phyloP scores from a whole-genome alignment of 2,888 invertebrate species.

The Leptopilina syphax region DNA sequence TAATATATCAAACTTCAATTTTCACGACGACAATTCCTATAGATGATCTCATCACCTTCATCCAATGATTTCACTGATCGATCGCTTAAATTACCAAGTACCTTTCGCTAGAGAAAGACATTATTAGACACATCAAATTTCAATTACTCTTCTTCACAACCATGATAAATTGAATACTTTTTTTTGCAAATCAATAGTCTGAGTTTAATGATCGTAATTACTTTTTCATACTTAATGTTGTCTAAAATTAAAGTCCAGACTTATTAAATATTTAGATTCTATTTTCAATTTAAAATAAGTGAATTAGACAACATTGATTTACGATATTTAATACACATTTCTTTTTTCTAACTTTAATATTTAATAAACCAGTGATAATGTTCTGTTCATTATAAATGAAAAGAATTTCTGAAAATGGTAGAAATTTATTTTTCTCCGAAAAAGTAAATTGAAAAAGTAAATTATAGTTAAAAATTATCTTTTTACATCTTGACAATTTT shows the following conservation, averaged over 20 bases:
- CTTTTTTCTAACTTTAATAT: neutral
- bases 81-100: constrained; percentile 57
- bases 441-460: no score
- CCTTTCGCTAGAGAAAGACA: constrained; percentile 62
- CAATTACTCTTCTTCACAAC: constrained; percentile 57
- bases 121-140: constrained; percentile 56
- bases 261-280: neutral
- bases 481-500: neutral
- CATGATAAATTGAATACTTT: constrained; percentile 50
- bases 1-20: constrained; percentile 6
- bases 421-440: no score
- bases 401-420: no score
- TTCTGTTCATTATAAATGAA: constrained; percentile 1
- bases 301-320: constrained; percentile 10
- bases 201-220: neutral
- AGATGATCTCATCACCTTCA: constrained; percentile 55
- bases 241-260: constrained; percentile 1
- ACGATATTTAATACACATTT: neutral
- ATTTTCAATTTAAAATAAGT: neutral
- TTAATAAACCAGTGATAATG: neutral
- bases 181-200: neutral
- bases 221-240: neutral
- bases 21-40: constrained; percentile 48
- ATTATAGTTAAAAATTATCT: no score
- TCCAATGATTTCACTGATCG: constrained; percentile 54